A percentile compares a stretch with the other conserved stretches of the same genome.
Conservation (phyloP, 2,113 vertebrate species). For the Castor canadensis region DNA sequence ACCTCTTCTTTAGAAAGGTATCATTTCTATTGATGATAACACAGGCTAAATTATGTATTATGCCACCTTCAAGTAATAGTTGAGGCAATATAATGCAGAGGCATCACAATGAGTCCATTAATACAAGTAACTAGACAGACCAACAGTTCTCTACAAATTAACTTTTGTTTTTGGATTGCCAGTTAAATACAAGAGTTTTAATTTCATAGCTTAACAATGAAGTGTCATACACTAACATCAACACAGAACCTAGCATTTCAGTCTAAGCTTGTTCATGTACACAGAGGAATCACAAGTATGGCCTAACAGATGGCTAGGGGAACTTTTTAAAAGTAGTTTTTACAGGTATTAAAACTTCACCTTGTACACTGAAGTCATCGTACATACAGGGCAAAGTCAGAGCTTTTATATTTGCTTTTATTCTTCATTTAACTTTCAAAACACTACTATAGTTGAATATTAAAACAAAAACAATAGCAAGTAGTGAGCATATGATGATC, state of each 20-base stretch:
- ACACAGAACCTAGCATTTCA: conserved; percentile 78
- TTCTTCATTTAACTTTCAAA: conserved; percentile 81
- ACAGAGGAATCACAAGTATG: conserved; percentile 73
- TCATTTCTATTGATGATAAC: conserved; percentile 47
- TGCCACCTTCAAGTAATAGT: conserved; percentile 34
- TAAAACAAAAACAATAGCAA: conserved; percentile 81
- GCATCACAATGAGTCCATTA: conserved; percentile 54
- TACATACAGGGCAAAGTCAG: conserved; percentile 82
- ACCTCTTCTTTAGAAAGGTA: conserved; percentile 46
- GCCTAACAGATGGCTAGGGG: conserved; percentile 65
- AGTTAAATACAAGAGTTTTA: conserved; percentile 80
- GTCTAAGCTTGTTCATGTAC: conserved; percentile 75
- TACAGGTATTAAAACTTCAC: conserved; percentile 75
- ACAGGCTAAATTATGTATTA: conserved; percentile 43
- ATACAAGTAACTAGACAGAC: conserved; percentile 68
- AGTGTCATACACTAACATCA: conserved; percentile 80
- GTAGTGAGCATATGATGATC: conserved; percentile 73
- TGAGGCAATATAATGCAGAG: conserved; percentile 31
- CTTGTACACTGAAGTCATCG: conserved; percentile 78
- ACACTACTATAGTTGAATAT: conserved; percentile 82
- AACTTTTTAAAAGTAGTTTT: conserved; percentile 66
- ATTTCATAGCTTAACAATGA: conserved; percentile 74
- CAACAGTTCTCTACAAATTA: conserved; percentile 70
- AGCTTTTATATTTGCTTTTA: conserved; percentile 83
- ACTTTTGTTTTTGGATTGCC: conserved; percentile 59